These are phyloP conservation scores for Pachyramphus minor DNA, from an alignment of 2,113 vertebrate species.

Conservation along the genomic window DNA sequence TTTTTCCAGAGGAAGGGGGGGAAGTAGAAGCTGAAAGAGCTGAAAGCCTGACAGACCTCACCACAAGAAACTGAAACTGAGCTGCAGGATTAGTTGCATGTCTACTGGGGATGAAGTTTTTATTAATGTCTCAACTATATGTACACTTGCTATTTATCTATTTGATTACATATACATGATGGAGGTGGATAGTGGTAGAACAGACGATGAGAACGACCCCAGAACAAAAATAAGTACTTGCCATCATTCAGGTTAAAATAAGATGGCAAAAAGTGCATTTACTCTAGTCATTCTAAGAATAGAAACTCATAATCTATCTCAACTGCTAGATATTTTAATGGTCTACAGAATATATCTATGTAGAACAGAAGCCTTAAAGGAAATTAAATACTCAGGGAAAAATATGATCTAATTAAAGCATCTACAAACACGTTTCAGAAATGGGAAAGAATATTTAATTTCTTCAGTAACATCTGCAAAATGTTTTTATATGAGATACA, in stretches of 20 bases:
- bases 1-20: not conserved
- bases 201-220: not conserved
- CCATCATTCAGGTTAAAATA: not conserved
- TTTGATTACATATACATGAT: not conserved
- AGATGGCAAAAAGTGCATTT: not conserved
- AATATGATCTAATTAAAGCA: slow-evolving; percentile 46
- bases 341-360: not conserved
- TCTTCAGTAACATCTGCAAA: slow-evolving; percentile 9
- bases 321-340: slow-evolving; percentile 22
- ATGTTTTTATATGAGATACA: not conserved
- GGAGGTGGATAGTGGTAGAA: not conserved
- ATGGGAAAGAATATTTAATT: slow-evolving; percentile 12
- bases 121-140: not conserved
- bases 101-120: not conserved
- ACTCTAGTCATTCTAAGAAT: not conserved
- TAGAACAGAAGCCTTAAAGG: slow-evolving; percentile 22
- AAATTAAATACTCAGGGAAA: slow-evolving; percentile 5
- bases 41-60: not conserved
- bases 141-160: not conserved
- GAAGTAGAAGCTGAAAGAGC: not conserved
- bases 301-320: slow-evolving; percentile 5
- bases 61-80: not conserved
- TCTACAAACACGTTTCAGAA: slow-evolving; percentile 40
- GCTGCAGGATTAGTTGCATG: not conserved
- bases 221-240: not conserved